These are phyloP conservation scores for Neodiprion pinetum DNA, from an alignment of 1,140 invertebrate species.

Conservation along the genomic window DNA sequence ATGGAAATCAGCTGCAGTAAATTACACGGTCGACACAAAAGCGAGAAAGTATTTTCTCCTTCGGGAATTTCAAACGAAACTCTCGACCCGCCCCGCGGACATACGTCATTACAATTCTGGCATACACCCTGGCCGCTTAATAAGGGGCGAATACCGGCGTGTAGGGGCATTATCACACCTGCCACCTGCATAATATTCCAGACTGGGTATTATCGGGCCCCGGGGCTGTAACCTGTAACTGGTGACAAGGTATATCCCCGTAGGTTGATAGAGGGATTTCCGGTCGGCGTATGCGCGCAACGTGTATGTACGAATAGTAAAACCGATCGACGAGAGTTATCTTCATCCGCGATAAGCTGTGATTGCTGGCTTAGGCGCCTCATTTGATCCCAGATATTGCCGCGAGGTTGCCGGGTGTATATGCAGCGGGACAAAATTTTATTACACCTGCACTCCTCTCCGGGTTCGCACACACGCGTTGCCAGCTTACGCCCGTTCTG, in stretches of 20 bases:
- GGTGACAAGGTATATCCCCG: no score
- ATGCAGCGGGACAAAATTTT: no score
- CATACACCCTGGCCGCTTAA: no score
- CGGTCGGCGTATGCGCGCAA: neutral
- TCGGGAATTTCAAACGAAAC: neutral
- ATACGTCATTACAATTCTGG: no score
- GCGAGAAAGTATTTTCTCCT: neutral
- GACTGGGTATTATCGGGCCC: neutral
- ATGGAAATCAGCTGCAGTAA: no score
- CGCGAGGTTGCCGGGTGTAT: neutral
- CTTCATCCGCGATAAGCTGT: neutral
- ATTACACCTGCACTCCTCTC: no score
- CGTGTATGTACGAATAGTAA: neutral
- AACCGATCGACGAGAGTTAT: slow-evolving; percentile 1
- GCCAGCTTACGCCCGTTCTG: no score
- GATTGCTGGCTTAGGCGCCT: neutral
- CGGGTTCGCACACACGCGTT: no score
- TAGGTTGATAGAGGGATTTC: neutral
- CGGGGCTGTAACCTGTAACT: no score
- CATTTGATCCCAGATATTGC: neutral
- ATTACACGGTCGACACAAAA: neutral
- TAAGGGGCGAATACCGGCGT: no score
- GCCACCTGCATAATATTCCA: neutral
- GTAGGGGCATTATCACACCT: neutral
- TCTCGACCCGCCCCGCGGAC: neutral